Evolutionary conservation across 23 tunicate species (phyloP).

Genomic region (Styela clava): DNA sequence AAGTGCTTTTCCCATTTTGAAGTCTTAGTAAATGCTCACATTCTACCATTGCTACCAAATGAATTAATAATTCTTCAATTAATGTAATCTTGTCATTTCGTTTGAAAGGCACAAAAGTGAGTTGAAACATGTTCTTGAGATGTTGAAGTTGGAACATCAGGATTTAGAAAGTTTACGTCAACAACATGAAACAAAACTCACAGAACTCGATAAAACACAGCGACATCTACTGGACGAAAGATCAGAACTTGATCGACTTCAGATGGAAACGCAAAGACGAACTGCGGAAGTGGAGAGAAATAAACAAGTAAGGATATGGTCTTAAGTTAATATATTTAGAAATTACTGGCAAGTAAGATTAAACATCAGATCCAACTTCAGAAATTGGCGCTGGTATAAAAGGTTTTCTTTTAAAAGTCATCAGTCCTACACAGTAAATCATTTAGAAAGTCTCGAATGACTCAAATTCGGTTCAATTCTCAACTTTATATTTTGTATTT

Average conservation of each 20-base stretch:
- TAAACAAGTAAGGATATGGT: constrained; percentile 55
- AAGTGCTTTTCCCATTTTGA: too few species aligned
- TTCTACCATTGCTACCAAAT: too few species aligned
- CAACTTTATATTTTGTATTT: too few species aligned
- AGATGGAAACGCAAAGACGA: constrained; percentile 58
- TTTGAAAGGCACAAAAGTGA: constrained; percentile 91
- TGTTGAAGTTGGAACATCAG: constrained; percentile 87
- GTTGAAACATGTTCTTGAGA: constrained; percentile 86
- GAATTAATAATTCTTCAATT: too few species aligned
- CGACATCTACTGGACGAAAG: constrained; percentile 75
- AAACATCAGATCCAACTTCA: not conserved
- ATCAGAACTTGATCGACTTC: constrained; percentile 72
- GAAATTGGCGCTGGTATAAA: not conserved
- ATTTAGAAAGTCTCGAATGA: too few species aligned
- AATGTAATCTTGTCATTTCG: too few species aligned
- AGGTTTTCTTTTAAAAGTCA: too few species aligned
- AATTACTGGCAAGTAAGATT: not conserved
- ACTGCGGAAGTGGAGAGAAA: constrained; percentile 58
- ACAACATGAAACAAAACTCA: constrained; percentile 71
- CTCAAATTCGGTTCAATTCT: too few species aligned
- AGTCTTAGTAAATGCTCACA: too few species aligned
- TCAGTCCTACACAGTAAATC: too few species aligned
- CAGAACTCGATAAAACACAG: constrained; percentile 83
- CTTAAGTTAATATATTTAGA: too few species aligned
- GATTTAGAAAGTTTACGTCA: constrained; percentile 74